Conservation (phyloP, 2,113 vertebrate genomes). For the Psephotus haematonotus region DNA sequence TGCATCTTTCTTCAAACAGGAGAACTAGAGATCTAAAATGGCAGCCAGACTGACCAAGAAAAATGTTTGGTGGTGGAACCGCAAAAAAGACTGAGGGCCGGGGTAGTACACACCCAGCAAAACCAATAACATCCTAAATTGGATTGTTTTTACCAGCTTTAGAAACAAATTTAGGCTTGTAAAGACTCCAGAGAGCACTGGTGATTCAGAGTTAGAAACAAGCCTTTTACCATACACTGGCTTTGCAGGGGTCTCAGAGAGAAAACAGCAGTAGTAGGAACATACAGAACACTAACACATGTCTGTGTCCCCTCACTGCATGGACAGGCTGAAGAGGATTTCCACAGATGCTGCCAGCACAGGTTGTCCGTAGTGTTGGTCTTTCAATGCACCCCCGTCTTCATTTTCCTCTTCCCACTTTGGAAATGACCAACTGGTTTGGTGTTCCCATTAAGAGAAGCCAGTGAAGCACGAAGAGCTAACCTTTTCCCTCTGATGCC, state of each 20-base stretch:
- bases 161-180: neutral
- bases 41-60: neutral
- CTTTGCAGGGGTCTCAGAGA: neutral
- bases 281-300: rapidly evolving
- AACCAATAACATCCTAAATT: neutral
- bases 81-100: neutral
- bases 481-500: neutral
- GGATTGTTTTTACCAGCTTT: neutral
- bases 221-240: neutral
- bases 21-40: neutral
- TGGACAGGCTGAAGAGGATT: neutral
- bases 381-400: too few species aligned
- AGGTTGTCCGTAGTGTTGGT: neutral
- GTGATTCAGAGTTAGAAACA: neutral
- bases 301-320: rapidly evolving
- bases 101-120: rapidly evolving
- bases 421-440: neutral
- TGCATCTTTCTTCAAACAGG: neutral
- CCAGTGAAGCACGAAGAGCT: neutral
- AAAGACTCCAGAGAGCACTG: neutral
- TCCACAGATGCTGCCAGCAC: neutral
- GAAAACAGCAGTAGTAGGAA: neutral
- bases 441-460: neutral
- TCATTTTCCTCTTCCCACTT: neutral
- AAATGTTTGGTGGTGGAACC: neutral